Evolutionary conservation across 2,113 vertebrate species (phyloP).

Genomic region (Speoplatyrhinus poulsoni): DNA sequence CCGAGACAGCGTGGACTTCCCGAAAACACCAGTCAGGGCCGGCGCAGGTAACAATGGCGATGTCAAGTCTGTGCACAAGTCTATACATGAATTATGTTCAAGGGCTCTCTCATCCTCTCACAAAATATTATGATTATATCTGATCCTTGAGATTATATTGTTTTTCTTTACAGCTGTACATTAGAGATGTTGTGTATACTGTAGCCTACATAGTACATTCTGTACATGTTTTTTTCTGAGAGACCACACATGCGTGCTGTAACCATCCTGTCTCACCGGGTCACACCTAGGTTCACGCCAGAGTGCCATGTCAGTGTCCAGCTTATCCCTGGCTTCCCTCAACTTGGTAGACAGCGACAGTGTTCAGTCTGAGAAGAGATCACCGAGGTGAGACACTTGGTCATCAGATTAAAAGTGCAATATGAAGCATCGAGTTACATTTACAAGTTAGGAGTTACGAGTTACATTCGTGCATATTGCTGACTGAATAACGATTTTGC

Average conservation of each 20-base stretch:
- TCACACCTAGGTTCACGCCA: conserved; percentile 80
- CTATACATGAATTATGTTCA: conserved; percentile 19
- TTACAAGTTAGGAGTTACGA: too few species aligned
- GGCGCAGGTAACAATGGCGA: conserved; percentile 85
- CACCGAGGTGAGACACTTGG: conserved; percentile 82
- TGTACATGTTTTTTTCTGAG: too few species aligned
- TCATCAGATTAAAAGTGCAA: not conserved
- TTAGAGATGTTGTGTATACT: too few species aligned
- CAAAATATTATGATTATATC: too few species aligned
- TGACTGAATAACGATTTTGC: too few species aligned
- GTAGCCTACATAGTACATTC: too few species aligned
- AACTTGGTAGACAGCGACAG: conserved; percentile 90
- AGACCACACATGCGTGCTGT: conserved; percentile 17
- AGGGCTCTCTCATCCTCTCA: conserved; percentile 19
- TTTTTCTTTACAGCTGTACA: too few species aligned
- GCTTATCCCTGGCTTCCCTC: conserved; percentile 92
- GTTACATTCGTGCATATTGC: too few species aligned
- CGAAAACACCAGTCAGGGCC: conserved; percentile 87
- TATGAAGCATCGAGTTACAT: not conserved
- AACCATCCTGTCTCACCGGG: conserved; percentile 64
- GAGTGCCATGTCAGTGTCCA: conserved; percentile 93
- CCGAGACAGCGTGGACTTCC: conserved; percentile 88
- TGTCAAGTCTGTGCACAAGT: conserved; percentile 65
- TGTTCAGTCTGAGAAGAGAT: conserved; percentile 89
- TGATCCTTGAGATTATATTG: too few species aligned